A percentile compares a stretch with the other conserved stretches of the same genome.
Conservation (phyloP, 2,888 invertebrate genomes). For the Coronaproctus castanopsis region DNA sequence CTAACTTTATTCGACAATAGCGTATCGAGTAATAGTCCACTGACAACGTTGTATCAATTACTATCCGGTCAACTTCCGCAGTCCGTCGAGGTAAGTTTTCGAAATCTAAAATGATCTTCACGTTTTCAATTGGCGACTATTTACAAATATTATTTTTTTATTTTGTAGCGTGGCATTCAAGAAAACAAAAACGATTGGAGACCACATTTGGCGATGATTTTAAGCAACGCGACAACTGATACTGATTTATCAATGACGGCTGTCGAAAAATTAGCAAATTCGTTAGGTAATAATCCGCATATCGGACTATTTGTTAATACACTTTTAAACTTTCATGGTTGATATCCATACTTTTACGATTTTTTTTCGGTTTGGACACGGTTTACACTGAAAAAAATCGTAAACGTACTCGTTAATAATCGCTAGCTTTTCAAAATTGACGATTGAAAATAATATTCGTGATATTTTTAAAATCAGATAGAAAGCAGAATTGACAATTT, state of each 20-base stretch:
- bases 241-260: conserved; percentile 59
- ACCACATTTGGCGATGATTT: conserved; percentile 85
- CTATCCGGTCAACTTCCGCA: conserved; percentile 63
- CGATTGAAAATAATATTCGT: too few relatives aligned
- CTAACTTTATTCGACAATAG: conserved; percentile 75
- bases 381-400: too few relatives aligned
- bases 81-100: conserved; percentile 32
- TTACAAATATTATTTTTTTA: background rate
- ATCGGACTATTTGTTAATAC: background rate
- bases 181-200: conserved; percentile 84
- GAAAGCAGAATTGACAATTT: too few relatives aligned
- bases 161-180: conserved; percentile 39
- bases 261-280: conserved; percentile 43
- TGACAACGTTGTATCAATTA: conserved; percentile 83
- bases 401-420: too few relatives aligned
- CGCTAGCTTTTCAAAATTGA: too few relatives aligned
- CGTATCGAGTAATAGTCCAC: conserved; percentile 60
- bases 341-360: background rate
- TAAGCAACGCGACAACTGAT: conserved; percentile 58
- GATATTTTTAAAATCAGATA: too few relatives aligned
- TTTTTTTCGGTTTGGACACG: too few relatives aligned
- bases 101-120: background rate
- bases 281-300: conserved; percentile 32
- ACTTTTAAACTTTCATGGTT: background rate
- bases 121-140: background rate